Percentiles rank a stretch among this genome's conserved stretches.
Conservation (phyloP, 2,888 invertebrate genomes). For the Erebia ligea region DNA sequence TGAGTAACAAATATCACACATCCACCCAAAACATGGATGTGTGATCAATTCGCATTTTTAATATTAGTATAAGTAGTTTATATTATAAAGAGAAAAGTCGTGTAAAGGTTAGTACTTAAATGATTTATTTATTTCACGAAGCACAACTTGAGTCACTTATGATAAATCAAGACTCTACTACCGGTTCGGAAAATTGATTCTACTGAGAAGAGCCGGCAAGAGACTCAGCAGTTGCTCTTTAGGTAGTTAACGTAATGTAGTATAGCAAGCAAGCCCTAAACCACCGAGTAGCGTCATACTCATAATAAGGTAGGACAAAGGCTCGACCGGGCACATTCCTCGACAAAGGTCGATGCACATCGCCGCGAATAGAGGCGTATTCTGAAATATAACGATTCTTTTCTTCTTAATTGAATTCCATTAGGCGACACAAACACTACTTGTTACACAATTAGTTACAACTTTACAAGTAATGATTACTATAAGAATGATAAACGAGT, state of each 20-base stretch:
- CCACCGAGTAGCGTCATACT: constrained; percentile 44
- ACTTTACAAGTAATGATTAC: no score
- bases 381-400: constrained; percentile 8
- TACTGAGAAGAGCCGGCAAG: no score
- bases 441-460: background rate
- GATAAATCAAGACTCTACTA: no score
- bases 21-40: no score
- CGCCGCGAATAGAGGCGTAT: constrained; percentile 43
- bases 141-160: no score
- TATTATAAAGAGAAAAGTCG: no score
- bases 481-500: background rate
- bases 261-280: constrained; percentile 20
- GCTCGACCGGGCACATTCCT: constrained; percentile 60
- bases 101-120: no score
- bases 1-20: no score
- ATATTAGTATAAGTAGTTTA: no score
- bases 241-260: background rate
- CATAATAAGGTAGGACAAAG: constrained; percentile 55
- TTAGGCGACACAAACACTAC: constrained; percentile 1
- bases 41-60: no score
- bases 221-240: background rate
- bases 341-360: constrained; percentile 70
- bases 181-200: no score
- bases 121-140: no score
- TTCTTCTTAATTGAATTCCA: background rate